A percentile compares a stretch with the other conserved stretches of the same genome.
Conservation (phyloP, 35 echinoderm and acorn worm species). For the Strongylocentrotus purpuratus region DNA sequence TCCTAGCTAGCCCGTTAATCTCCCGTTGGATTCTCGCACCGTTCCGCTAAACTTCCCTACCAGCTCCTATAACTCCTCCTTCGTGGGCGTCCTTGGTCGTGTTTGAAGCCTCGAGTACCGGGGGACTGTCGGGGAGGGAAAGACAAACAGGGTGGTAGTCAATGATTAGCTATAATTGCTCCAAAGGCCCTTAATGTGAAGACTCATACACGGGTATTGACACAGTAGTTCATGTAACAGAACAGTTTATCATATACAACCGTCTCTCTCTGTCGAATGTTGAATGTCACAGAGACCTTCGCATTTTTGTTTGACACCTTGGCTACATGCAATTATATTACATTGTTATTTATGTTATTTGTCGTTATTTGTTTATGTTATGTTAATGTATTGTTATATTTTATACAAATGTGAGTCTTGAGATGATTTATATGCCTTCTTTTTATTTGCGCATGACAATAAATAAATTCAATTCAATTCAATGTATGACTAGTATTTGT, state of each 20-base stretch:
- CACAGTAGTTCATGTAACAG: neutral
- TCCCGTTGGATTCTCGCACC: neutral
- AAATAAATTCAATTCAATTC: too few relatives aligned
- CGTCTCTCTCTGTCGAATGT: neutral
- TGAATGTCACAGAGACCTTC: too few relatives aligned
- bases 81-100: neutral
- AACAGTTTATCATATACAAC: neutral
- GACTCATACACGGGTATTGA: neutral
- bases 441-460: too few relatives aligned
- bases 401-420: too few relatives aligned
- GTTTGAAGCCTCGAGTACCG: neutral
- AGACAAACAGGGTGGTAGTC: slow-evolving; percentile 18
- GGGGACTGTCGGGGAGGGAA: neutral
- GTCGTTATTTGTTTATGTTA: too few relatives aligned
- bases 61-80: neutral
- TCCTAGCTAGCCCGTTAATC: neutral
- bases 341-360: too few relatives aligned
- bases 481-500: too few relatives aligned
- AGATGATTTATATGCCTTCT: too few relatives aligned
- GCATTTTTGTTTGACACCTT: too few relatives aligned
- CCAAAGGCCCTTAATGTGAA: neutral
- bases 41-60: neutral
- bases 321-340: too few relatives aligned
- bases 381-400: too few relatives aligned
- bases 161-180: slow-evolving; percentile 41